phyloP scores from a whole-genome alignment of 2,888 invertebrate genomes.

The Conistra vaccinii region DNA sequence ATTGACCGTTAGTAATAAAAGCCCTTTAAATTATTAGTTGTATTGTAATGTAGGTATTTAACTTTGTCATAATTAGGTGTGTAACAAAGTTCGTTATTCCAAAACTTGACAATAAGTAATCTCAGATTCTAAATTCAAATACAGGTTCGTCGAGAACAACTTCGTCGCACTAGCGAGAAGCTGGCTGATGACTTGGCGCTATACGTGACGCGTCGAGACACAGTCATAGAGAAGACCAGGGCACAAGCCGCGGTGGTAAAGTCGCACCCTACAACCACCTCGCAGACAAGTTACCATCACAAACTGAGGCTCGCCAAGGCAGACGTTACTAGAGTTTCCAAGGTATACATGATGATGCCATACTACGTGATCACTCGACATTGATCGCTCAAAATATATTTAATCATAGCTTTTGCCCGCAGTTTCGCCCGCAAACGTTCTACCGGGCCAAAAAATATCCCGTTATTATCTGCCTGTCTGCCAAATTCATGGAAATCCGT shows the following conservation, averaged over 20 bases:
- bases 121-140: neutral
- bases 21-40: neutral
- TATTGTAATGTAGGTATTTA: neutral
- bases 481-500: neutral
- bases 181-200: constrained; percentile 85
- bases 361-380: neutral
- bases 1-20: neutral
- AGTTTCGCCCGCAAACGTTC: neutral
- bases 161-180: constrained; percentile 85
- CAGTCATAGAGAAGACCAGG: constrained; percentile 82
- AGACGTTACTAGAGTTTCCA: constrained; percentile 83
- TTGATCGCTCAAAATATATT: neutral
- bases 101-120: neutral
- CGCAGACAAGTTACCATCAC: constrained; percentile 83
- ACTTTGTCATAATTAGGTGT: neutral
- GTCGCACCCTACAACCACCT: constrained; percentile 75
- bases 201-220: constrained; percentile 85
- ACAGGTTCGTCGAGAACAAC: constrained; percentile 85
- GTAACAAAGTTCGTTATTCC: neutral
- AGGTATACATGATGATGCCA: constrained; percentile 72
- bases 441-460: neutral
- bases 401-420: too few species aligned
- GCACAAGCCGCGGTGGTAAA: constrained; percentile 84
- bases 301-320: constrained; percentile 83
- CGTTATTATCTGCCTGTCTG: neutral